Conservation (phyloP, 2,797 vertebrate species). For the Squalus acanthias region DNA sequence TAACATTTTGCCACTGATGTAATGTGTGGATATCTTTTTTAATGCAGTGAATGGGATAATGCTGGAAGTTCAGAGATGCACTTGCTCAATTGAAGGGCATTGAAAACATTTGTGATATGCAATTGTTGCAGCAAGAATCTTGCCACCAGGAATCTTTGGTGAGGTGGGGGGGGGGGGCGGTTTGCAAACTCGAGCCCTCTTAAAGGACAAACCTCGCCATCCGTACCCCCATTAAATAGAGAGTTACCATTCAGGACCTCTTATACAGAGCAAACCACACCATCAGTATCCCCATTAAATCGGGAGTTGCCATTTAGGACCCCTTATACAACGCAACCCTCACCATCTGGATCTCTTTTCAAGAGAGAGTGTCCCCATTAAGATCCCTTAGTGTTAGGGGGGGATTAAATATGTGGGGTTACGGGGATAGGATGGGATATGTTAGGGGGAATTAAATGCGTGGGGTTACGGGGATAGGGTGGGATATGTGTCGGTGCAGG, state of each 20-base stretch:
- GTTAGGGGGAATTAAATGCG: too few relatives aligned
- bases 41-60: conserved; percentile 24
- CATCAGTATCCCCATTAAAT: background rate
- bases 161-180: background rate
- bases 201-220: conserved; percentile 16
- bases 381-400: too few relatives aligned
- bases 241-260: background rate
- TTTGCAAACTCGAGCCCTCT: background rate
- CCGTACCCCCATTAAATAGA: background rate
- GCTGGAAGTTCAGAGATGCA: conserved; percentile 28
- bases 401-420: too few relatives aligned
- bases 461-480: too few relatives aligned
- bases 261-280: background rate
- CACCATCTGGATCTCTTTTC: background rate
- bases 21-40: conserved; percentile 29
- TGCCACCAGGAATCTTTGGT: background rate
- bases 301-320: background rate
- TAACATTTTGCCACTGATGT: conserved; percentile 38
- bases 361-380: background rate
- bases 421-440: too few relatives aligned
- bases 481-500: too few relatives aligned
- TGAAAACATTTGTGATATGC: background rate
- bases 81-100: conserved; percentile 24
- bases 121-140: background rate
- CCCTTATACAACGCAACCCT: background rate